Base-by-base conservation (phyloP, 2,797 vertebrate species). In the Phoeniculus purpureus region DNA sequence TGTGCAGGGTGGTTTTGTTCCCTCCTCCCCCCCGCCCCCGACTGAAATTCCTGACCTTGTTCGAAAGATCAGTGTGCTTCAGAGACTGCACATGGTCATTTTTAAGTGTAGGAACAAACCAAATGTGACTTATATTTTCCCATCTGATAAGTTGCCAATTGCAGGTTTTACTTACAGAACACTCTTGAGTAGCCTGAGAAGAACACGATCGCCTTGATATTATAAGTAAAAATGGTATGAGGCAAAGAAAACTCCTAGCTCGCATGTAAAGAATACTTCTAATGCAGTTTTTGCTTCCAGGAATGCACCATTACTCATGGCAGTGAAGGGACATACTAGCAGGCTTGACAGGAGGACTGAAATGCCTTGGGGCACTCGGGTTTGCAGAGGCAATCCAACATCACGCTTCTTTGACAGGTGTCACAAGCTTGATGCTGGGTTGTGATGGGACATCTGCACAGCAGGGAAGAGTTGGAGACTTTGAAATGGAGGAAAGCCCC, bases 131-230 rank as follows among this genome's bases (percentile, higher is more conserved):
- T 94, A 94, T 94, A 79, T 94, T 96, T 95, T 96, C 90, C 71
- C 64, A 71, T 92, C 83, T 95, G 90, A 94, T 91, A 86, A 85
- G 92, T 80, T 95, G 73, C 89, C 85, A 94, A 9, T 94, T 92
- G 62, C 52, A 84, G 86, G 66, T 92, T 96, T 95, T 93, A 94
- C 88, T 94, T 95, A 94, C 70, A 82, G 88, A 80, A 88, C 56
- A 34, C 79, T 86, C 52, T 43, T 86, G 85, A 92, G 90, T 89
- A 93, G 90, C 85, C 81, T 90, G 88, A 94, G 90, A 84, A 94
- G 95, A 96, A 83, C 86, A 81, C 1, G 0, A 93, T 96, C 95
- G 94, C 95, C 90, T 96, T 96, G 93, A 95, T 95, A 90, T 70
- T 93, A 90, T 94, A 94, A 94, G 90, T 93, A 91, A 95, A 94